Percentiles rank a stretch among this genome's conserved stretches.
phyloP scores from a whole-genome alignment of 2,888 invertebrate genomes.

The Sarcophaga variegata region DNA sequence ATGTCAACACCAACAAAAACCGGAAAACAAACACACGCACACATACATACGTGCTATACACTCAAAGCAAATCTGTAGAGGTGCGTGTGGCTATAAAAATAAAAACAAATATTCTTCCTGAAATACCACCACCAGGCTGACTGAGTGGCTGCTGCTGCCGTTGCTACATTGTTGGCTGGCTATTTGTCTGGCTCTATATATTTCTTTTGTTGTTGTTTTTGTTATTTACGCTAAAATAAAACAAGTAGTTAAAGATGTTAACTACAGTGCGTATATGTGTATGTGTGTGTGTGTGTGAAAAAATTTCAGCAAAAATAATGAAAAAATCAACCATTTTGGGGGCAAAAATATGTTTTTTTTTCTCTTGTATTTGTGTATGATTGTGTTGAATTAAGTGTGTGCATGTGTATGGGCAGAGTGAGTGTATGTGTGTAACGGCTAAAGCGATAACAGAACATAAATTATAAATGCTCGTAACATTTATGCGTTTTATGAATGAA shows the following conservation, averaged over 20 bases:
- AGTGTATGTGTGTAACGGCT: constrained; percentile 56
- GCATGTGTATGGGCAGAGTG: constrained; percentile 33
- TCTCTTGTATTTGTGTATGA: not conserved
- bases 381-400: not conserved
- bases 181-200: not conserved
- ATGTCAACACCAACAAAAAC: constrained; percentile 54
- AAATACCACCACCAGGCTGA: constrained; percentile 21
- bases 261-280: not conserved
- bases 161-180: not conserved
- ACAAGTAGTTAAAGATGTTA: not conserved
- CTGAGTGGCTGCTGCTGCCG: constrained; percentile 18
- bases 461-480: constrained; percentile 74
- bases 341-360: not conserved
- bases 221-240: not conserved
- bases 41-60: constrained; percentile 20
- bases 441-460: constrained; percentile 74
- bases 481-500: constrained; percentile 56
- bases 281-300: too few relatives aligned
- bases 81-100: constrained; percentile 48
- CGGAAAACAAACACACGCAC: constrained; percentile 75
- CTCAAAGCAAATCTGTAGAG: constrained; percentile 8
- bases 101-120: constrained; percentile 17
- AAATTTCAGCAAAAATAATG: too few relatives aligned
- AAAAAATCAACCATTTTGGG: too few relatives aligned
- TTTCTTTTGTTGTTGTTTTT: not conserved